Evolutionary conservation across 2,888 invertebrate species (phyloP), one percentile per base, ranked within the genome.

Genomic region (Tromatobia lineatoria): DNA sequence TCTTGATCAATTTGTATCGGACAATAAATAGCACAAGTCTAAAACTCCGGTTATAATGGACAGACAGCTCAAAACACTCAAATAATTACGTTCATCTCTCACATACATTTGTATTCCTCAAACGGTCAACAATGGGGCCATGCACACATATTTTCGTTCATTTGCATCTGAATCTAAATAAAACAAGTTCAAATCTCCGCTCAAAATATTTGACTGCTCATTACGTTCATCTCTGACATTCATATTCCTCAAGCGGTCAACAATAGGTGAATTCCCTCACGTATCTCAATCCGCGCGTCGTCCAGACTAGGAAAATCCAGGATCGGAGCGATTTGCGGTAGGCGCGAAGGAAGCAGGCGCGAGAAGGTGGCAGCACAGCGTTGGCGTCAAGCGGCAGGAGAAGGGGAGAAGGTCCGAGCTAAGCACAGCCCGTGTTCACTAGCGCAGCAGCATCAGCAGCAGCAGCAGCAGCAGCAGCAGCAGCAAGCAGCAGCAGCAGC

Each of bases 401-500:
- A 23, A 50, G 85, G 70, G 73, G 80, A 77, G 78, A 69, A 75
- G 83, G 83, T 83, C 75, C 75, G 80, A 71, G 83, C 50, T 23
- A 80, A 57, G 82, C 73, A 83, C 82, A 70, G 71, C 47, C 76
- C 80, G 80, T 71, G 67, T 64, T 69, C 69, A 59, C 77, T 59
- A 59, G 78, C 78, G 59, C 80, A 73, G 38, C 67, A 80, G 71
- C 38, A 69, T 42, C 61, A 76, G 78, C 73, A 64, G 66, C 83
- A 80, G 86, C 84, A 89, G 89, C 80, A 73, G 38, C 67, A 80
- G 64, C 38, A 69, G 50, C 61, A 76, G 78, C 73, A 64, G 66
- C 83, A 80, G n/a, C n/a, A 79, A 86, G 86, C 86, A 87, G 87
- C 88, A 85, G 86, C 83, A 73, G 77, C 71, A 80, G 82, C 78